Conservation (phyloP, 2,888 invertebrate genomes). For the Spicauda simplicius region DNA sequence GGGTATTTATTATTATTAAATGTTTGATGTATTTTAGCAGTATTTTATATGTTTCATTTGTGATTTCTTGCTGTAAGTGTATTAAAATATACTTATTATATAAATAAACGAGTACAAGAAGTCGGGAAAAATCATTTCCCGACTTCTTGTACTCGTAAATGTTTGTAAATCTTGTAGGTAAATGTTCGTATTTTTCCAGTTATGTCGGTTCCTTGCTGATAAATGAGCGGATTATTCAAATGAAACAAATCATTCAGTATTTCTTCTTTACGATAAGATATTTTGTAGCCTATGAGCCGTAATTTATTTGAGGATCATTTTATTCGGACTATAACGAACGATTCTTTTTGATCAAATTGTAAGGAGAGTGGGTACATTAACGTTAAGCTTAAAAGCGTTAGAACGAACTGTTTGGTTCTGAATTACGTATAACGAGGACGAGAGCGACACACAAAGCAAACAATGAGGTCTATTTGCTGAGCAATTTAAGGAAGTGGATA, state of each 20-base stretch:
- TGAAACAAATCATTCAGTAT: constrained; percentile 36
- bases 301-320: constrained; percentile 26
- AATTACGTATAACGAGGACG: constrained; percentile 14
- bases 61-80: too few relatives aligned
- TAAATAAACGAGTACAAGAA: too few relatives aligned
- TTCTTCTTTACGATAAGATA: constrained; percentile 26
- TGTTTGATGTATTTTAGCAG: too few relatives aligned
- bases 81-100: background rate
- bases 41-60: too few relatives aligned
- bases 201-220: constrained; percentile 28
- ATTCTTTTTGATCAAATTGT: constrained; percentile 11
- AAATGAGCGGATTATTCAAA: constrained; percentile 36
- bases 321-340: constrained; percentile 13
- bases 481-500: constrained; percentile 24
- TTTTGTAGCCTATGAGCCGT: constrained; percentile 30
- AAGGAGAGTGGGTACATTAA: constrained; percentile 14
- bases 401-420: constrained; percentile 14
- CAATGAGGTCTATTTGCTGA: constrained; percentile 21
- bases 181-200: constrained; percentile 23
- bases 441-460: constrained; percentile 21
- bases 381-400: constrained; percentile 2
- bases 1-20: too few relatives aligned
- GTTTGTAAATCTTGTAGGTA: constrained; percentile 31
- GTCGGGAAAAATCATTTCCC: constrained; percentile 6
- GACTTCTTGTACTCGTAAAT: constrained; percentile 25